Percentiles rank a stretch among this genome's conserved stretches.
Evolutionary conservation across 2,888 invertebrate genomes (phyloP).

Genomic region (Subacronicta megacephala): DNA sequence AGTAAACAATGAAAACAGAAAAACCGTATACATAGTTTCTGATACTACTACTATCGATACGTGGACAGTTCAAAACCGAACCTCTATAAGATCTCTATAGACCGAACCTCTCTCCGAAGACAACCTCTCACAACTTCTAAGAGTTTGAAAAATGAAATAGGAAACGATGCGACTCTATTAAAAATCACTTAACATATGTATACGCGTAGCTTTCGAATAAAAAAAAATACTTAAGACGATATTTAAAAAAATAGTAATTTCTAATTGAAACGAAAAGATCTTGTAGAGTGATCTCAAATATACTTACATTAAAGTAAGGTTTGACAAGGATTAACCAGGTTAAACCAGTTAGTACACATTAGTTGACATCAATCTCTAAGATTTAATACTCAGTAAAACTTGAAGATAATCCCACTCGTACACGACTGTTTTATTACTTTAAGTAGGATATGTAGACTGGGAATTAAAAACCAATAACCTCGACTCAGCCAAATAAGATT

Average conservation of each 20-base stretch:
- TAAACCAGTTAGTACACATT: slow-evolving; percentile 27
- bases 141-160: no score
- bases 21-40: no score
- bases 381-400: slow-evolving; percentile 19
- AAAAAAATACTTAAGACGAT: no score
- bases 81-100: no score
- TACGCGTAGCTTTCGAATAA: no score
- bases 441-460: slow-evolving; percentile 1
- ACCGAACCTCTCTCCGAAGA: no score
- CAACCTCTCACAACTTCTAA: no score
- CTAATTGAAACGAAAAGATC: neutral
- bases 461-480: slow-evolving; percentile 1
- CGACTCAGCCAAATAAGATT: neutral
- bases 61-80: no score
- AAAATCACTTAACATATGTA: no score
- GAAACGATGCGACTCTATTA: no score
- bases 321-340: slow-evolving; percentile 6
- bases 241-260: no score
- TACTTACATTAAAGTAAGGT: neutral
- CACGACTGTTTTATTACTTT: slow-evolving; percentile 24
- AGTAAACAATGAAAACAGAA: neutral
- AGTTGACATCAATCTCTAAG: slow-evolving; percentile 13
- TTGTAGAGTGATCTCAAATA: slow-evolving; percentile 2
- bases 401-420: slow-evolving; percentile 19
- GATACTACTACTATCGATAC: no score